Percentiles rank a stretch among this genome's conserved stretches.
These are phyloP conservation scores for Falco novaeseelandiae DNA, from an alignment of 2,797 vertebrate species.

Conservation along the genomic window DNA sequence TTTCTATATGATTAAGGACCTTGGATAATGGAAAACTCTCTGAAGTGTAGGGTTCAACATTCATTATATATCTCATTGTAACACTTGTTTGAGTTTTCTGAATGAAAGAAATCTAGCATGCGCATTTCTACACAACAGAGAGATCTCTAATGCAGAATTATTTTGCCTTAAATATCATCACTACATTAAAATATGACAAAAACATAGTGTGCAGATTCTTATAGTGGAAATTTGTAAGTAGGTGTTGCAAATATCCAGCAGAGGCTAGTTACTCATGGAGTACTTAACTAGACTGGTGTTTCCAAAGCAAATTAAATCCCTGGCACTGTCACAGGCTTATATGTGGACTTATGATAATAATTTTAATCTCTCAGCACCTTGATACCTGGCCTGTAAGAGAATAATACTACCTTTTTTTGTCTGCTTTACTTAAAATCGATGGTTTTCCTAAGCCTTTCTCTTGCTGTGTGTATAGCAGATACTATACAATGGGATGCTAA, in stretches of 20 bases:
- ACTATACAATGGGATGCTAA: background rate
- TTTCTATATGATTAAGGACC: background rate
- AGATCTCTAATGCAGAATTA: background rate
- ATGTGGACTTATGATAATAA: background rate
- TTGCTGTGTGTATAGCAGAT: background rate
- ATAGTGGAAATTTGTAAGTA: background rate
- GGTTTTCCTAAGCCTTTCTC: background rate
- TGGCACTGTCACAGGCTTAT: background rate
- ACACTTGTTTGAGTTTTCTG: background rate
- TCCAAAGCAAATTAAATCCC: background rate
- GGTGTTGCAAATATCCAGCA: background rate
- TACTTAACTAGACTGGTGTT: background rate
- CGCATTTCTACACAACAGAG: background rate
- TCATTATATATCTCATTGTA: background rate
- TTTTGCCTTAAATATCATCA: background rate
- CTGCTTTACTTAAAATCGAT: background rate
- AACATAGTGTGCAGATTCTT: rapidly evolving
- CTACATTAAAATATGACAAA: background rate
- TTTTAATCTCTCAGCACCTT: background rate
- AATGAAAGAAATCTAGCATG: background rate
- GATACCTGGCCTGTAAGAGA: background rate
- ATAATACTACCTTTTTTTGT: background rate
- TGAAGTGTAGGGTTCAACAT: background rate
- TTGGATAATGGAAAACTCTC: background rate
- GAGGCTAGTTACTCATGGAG: background rate